Conservation (phyloP, 2,113 vertebrate genomes). For the Platanista minor region DNA sequence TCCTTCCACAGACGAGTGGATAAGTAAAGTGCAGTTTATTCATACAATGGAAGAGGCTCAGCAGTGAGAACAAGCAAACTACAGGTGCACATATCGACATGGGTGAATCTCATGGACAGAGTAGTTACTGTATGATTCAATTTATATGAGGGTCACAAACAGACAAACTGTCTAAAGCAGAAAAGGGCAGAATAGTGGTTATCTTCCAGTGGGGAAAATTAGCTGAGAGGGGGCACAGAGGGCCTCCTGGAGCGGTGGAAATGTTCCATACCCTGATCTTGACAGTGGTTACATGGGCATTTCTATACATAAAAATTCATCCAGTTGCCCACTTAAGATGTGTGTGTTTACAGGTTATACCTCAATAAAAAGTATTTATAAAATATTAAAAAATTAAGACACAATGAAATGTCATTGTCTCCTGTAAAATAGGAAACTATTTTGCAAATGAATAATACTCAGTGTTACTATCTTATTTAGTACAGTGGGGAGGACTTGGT, state of each 20-base stretch:
- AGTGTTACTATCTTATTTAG: not conserved
- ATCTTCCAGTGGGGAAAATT: too few species aligned
- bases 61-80: not conserved
- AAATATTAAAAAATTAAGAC: not conserved
- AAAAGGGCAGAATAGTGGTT: not conserved
- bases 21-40: not conserved
- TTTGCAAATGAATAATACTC: not conserved
- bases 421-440: not conserved
- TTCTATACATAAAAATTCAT: not conserved
- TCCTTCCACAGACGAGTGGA: not conserved
- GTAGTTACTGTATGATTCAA: not conserved
- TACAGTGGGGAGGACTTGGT: not conserved
- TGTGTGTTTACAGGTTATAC: not conserved
- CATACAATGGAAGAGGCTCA: not conserved
- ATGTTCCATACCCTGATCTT: not conserved
- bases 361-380: not conserved
- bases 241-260: not conserved
- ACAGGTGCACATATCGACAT: accelerated
- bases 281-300: not conserved
- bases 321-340: not conserved
- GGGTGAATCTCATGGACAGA: not conserved
- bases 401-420: not conserved
- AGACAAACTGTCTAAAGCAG: not conserved
- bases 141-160: not conserved
- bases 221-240: not conserved